phyloP scores from a whole-genome alignment of 2,113 vertebrate genomes.

The Mesocricetus auratus region DNA sequence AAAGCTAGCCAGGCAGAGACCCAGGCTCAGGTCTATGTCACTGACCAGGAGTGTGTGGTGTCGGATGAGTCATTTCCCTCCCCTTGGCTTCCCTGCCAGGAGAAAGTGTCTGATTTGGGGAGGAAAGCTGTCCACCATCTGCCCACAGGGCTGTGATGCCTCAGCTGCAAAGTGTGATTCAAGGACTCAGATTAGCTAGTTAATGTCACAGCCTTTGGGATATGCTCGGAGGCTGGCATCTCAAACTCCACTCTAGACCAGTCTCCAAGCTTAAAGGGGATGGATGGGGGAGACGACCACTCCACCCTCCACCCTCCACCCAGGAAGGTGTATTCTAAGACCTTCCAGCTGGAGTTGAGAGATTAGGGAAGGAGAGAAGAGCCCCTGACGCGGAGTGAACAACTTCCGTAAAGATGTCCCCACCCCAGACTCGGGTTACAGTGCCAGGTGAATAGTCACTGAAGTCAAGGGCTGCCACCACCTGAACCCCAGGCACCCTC shows the following conservation, averaged over 20 bases:
- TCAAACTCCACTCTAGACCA: accelerated
- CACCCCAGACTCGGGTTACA: not conserved
- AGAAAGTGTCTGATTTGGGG: too few relatives aligned
- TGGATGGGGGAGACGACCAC: accelerated
- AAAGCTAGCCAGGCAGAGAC: not conserved
- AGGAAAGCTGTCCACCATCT: not conserved
- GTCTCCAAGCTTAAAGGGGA: not conserved
- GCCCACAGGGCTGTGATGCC: not conserved
- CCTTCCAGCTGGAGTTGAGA: not conserved
- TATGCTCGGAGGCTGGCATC: too few relatives aligned
- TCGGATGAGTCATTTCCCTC: not conserved
- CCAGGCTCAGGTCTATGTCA: not conserved
- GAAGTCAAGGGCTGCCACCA: not conserved
- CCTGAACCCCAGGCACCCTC: accelerated
- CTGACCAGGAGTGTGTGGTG: not conserved
- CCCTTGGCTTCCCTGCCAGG: not conserved
- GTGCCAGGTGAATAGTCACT: not conserved
- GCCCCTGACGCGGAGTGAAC: too few relatives aligned
- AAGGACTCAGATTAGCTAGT: not conserved
- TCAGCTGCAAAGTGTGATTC: not conserved
- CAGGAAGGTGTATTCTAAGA: not conserved
- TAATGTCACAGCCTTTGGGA: not conserved
- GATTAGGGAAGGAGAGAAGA: not conserved
- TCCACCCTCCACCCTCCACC: not conserved
- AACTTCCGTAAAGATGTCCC: not conserved